Conservation (phyloP, 2,797 vertebrate genomes). For the Orestias chungarensis region DNA sequence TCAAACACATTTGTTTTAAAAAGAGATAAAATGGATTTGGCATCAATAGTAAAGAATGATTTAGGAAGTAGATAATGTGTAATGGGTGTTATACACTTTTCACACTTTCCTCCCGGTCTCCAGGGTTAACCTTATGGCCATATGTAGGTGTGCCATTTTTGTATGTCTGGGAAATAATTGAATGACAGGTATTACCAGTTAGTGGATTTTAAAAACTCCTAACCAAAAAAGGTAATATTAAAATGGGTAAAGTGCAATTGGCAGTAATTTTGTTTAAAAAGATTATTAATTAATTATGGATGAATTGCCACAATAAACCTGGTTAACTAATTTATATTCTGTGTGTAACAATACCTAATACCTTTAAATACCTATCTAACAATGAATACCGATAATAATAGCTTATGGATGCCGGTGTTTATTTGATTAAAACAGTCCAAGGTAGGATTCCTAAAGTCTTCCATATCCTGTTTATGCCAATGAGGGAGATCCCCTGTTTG, state of each 20-base stretch:
- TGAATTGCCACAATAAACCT: too few species aligned
- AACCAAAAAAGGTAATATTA: background rate
- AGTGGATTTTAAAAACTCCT: background rate
- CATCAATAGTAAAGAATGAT: background rate
- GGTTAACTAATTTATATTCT: too few species aligned
- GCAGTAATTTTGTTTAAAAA: background rate
- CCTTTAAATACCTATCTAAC: background rate
- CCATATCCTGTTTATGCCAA: constrained; percentile 74
- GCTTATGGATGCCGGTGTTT: constrained; percentile 19
- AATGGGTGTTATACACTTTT: background rate
- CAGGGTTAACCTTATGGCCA: background rate
- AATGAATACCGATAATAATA: background rate
- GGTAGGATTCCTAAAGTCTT: constrained; percentile 54
- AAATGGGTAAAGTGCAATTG: background rate
- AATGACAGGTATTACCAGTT: background rate
- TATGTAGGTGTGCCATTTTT: background rate
- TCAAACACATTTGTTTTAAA: background rate
- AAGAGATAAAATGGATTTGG: background rate
- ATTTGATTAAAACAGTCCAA: constrained; percentile 54
- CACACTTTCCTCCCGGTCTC: background rate
- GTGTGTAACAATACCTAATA: background rate
- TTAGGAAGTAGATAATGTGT: background rate
- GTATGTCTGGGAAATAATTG: background rate
- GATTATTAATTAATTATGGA: too few species aligned
- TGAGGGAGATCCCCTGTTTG: constrained; percentile 46